Evolutionary conservation across 2,113 vertebrate species (phyloP), one percentile per base, ranked within the genome.

Genomic region (Melanerpes aurifrons): DNA sequence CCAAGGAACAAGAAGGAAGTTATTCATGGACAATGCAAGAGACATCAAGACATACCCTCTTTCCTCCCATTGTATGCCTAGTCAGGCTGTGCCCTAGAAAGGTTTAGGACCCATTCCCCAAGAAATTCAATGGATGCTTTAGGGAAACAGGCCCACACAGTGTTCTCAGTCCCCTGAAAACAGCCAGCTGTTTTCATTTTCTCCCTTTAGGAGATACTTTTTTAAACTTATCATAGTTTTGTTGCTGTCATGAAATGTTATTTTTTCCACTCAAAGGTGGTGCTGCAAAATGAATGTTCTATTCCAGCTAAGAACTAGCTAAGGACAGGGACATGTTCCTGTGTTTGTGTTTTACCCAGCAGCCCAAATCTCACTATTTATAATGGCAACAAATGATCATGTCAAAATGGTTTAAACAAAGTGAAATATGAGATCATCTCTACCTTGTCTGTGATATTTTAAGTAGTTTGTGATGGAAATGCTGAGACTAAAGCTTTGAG

Each of bases 371-470:
- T 94, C 62, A 62, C 76, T 95, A 74, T 75, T 95, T 90, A 88
- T 53, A 90, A 93, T 70, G 67, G 75, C 92, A 96, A 93, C 63
- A 90, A 96, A 94, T 73, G 80, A 81, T 86, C 73, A 53, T 24
- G 86, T 94, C 93, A 93, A 50, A 73, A 95, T 81, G 70, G 62
- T 78, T 95, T 94, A 91, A 90, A 93, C 56, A 72, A 95, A 90
- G 79, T 2, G 53, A 95, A 93, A 94, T 31, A 80, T 26, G 66
- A 96, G 84, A 76, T 73, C 50, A 59, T 66, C 62, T 89, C 91
- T 86, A 91, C 86, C 80, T 93, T 86, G 57, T 31, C 80, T 82
- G 66, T 75, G 63, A 81, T 82, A 87, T 75, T 72, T 94, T 56
- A 94, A 84, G 45, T 37, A 80, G 35, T 79, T 82, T 95, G 45